Evolutionary conservation across 2,113 vertebrate genomes (phyloP).

Genomic region (Myxocyprinus asiaticus): DNA sequence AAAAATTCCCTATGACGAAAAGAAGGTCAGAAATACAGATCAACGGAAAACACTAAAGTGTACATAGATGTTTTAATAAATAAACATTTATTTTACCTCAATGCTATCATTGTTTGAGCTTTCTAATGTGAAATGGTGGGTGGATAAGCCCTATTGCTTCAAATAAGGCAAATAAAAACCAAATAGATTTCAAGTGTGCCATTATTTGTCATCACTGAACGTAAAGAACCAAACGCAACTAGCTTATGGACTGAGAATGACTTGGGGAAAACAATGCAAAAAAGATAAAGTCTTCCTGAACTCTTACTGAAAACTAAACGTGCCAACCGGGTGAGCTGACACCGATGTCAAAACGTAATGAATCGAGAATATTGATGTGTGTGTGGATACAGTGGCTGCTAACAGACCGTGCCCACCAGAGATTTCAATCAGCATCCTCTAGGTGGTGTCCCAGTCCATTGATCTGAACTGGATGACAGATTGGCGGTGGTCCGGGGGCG

Average conservation of each 20-base stretch:
- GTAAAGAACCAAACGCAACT: background rate
- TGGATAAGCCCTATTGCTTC: background rate
- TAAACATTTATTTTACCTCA: slow-evolving; percentile 4
- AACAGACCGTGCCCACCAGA: background rate
- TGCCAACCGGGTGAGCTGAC: too few relatives aligned
- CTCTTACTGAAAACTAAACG: too few relatives aligned
- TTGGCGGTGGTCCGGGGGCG: slow-evolving; percentile 72
- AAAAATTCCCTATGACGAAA: slow-evolving; percentile 22
- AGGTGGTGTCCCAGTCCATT: slow-evolving; percentile 63
- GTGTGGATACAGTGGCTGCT: too few relatives aligned
- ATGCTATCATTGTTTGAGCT: background rate
- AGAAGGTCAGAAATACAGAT: background rate
- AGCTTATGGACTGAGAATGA: slow-evolving; percentile 39
- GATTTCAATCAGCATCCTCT: background rate
- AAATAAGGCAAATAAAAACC: slow-evolving; percentile 20
- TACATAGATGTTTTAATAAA: background rate
- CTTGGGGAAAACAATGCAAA: background rate
- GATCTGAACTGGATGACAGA: slow-evolving; percentile 87
- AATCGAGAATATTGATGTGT: too few relatives aligned
- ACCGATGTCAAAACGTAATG: too few relatives aligned
- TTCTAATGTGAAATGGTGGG: background rate
- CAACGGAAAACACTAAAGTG: background rate
- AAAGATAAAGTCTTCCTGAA: too few relatives aligned
- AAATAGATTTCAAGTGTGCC: background rate
- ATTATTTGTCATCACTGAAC: slow-evolving; percentile 2